These are phyloP conservation scores for Dissostichus mawsoni DNA, from an alignment of 2,113 vertebrate genomes.

Conservation along the genomic window DNA sequence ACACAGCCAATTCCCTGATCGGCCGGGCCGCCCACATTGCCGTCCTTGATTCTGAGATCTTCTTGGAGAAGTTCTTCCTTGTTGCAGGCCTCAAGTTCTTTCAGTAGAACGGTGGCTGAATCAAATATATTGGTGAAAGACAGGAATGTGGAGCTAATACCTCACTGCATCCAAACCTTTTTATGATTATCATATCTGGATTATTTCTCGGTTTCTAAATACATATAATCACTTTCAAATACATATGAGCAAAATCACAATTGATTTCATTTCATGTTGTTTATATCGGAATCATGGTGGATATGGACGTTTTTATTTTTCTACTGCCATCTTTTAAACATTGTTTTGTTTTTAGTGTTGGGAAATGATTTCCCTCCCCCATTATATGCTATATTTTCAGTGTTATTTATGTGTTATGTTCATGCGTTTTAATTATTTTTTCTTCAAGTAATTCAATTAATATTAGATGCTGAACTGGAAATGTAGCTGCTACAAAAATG, in stretches of 20 bases:
- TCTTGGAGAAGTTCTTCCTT: conserved; percentile 99
- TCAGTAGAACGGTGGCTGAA: conserved; percentile 85
- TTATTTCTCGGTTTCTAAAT: conserved; percentile 87
- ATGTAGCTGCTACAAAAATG: conserved; percentile 90
- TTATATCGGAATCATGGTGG: conserved; percentile 86
- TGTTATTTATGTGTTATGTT: conserved; percentile 80
- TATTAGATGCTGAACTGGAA: conserved; percentile 84
- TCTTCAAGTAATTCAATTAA: conserved; percentile 49
- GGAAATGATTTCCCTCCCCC: conserved; percentile 39
- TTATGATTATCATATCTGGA: conserved; percentile 85
- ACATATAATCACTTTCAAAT: conserved; percentile 90
- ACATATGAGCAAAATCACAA: conserved; percentile 51
- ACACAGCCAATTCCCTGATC: conserved; percentile 98
- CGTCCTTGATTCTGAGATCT: conserved; percentile 99
- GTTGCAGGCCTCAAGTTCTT: conserved; percentile 98
- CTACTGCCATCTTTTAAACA: conserved; percentile 87
- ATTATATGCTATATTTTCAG: conserved; percentile 71
- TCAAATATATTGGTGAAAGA: conserved; percentile 38
- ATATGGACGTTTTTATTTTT: conserved; percentile 93
- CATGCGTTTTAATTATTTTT: conserved; percentile 36
- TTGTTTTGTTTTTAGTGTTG: conserved; percentile 78
- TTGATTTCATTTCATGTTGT: conserved; percentile 84
- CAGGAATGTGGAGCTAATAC: conserved; percentile 87
- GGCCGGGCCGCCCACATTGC: conserved; percentile 98
- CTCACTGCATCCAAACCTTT: conserved; percentile 90